phyloP scores from a whole-genome alignment of 2,888 invertebrate species.

The Timema cristinae region DNA sequence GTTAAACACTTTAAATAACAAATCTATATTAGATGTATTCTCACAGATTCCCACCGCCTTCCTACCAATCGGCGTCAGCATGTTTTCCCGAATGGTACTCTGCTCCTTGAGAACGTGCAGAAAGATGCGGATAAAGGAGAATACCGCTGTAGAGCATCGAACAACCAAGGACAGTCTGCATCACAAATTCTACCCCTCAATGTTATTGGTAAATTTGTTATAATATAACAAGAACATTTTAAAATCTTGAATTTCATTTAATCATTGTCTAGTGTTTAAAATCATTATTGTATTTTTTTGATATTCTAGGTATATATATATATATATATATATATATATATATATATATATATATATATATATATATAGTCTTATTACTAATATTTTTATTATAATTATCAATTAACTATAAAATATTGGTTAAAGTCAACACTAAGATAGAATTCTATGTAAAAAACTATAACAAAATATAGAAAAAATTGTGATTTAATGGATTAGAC shows the following conservation, averaged over 20 bases:
- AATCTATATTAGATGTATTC: background rate
- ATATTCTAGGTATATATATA: too few relatives aligned
- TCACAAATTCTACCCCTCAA: constrained; percentile 37
- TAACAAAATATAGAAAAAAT: too few relatives aligned
- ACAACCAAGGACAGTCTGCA: constrained; percentile 42
- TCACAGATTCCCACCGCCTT: constrained; percentile 41
- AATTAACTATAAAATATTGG: too few relatives aligned
- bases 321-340: too few relatives aligned
- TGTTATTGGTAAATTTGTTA: constrained; percentile 37
- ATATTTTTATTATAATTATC: too few relatives aligned
- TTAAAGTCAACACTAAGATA: too few relatives aligned
- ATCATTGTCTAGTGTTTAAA: background rate
- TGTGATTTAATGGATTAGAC: too few relatives aligned
- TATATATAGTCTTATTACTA: too few relatives aligned
- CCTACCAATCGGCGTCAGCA: constrained; percentile 48
- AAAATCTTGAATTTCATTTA: constrained; percentile 2
- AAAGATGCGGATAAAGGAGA: constrained; percentile 43
- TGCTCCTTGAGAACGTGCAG: constrained; percentile 46
- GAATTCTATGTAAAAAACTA: too few relatives aligned
- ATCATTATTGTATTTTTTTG: too few relatives aligned
- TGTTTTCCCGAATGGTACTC: constrained; percentile 44
- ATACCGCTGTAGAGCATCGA: constrained; percentile 46
- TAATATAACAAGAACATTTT: background rate
- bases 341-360: too few relatives aligned
- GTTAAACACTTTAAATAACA: too few relatives aligned